Conservation (phyloP, 35 echinoderm and acorn worm genomes). For the Heliocidaris tuberculata region DNA sequence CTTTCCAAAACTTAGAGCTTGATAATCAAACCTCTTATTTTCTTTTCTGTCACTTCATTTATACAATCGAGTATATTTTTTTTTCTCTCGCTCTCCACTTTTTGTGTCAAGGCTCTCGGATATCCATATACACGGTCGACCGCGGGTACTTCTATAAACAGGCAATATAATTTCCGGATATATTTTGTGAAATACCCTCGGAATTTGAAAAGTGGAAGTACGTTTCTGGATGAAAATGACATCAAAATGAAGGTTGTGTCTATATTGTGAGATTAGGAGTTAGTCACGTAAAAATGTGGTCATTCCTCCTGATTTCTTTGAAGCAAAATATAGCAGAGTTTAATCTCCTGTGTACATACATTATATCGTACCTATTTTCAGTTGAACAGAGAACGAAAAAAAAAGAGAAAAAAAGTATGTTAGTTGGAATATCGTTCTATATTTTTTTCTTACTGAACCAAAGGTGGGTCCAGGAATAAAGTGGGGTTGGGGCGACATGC, state of each 20-base stretch:
- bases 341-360: neutral
- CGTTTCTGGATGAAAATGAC: conserved; percentile 10
- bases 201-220: neutral
- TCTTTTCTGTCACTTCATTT: neutral
- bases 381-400: no score
- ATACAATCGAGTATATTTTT: neutral
- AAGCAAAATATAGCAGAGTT: neutral
- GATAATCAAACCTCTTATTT: neutral
- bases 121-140: neutral
- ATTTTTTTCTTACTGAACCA: no score
- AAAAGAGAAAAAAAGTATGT: no score
- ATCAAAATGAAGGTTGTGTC: neutral
- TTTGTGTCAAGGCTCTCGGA: neutral
- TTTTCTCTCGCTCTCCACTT: neutral
- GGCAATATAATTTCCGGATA: neutral
- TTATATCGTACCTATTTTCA: neutral
- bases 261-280: neutral
- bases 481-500: no score
- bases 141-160: neutral
- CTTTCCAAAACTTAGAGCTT: neutral
- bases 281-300: neutral
- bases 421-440: no score
- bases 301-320: neutral
- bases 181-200: neutral
- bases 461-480: no score